Base-by-base conservation (phyloP, 2,888 invertebrate species). In the Cryptus viduatorius region DNA sequence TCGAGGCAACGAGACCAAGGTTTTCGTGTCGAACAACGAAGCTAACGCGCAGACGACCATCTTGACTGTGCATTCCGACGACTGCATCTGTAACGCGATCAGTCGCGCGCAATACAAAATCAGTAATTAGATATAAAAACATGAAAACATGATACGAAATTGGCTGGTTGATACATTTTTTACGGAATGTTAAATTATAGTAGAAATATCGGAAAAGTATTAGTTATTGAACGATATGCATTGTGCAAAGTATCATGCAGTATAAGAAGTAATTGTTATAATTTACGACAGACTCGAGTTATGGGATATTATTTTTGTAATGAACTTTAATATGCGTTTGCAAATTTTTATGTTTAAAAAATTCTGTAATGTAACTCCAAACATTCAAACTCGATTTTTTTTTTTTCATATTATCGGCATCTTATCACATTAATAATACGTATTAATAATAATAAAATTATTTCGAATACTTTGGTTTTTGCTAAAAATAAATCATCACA, bases 41-140 rank as follows among this genome's bases (percentile, higher is more conserved):
- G 64, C 53, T 44, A 64, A 76, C 79, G 76, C 79, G 79, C 79
- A 64, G 71, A 44, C 80, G 71, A 53, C 83, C 80, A 84, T 83
- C 80, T 83, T 80, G 75, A n/a, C 68, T 24, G 24, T 79, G 65
- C 77, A 72, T 73, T 78, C 67, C 24, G 24, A 24, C 61, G 61
- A 80, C 37, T 68, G 76, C 53, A 61, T 42, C 42, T 69, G 37
- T 14, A 50, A 59, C 56, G n/a, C 16, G n/a, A 14, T 3, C 42
- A 59, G 44, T 44, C 50, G 64, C 73, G 73, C 61, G 73, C 48
- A 46, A 64, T 75, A 75, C 46, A 44, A 75, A 75, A 61, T 73
- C 24, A 10, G 61, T 5, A 29, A 29, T 59, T 59, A 59, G 24
- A 59, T 29, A n/a, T 29, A 24, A 29, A 16, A 29, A 29, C 5